These are phyloP conservation scores for Gambusia holbrooki DNA, from an alignment of 2,113 vertebrate species.

Conservation along the genomic window DNA sequence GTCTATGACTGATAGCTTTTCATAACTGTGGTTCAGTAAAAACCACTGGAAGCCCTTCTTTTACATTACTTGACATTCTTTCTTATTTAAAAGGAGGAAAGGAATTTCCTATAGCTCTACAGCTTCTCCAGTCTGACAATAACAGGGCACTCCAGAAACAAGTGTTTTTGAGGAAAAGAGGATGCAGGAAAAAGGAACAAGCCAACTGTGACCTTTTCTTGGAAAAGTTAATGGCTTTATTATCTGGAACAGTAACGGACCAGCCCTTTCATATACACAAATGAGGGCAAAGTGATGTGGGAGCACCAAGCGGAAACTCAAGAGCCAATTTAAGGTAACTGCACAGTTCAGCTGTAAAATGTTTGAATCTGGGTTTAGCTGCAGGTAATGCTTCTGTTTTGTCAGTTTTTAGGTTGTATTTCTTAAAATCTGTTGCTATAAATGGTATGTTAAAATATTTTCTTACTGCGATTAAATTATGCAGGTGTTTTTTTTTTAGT, in stretches of 20 bases:
- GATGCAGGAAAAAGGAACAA: conserved; percentile 20
- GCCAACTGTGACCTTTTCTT: conserved; percentile 44
- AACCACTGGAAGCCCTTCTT: background rate
- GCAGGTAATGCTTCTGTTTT: background rate
- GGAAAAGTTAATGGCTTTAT: conserved; percentile 58
- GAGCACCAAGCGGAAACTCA: conserved; percentile 26
- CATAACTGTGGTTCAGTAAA: background rate
- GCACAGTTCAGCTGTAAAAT: conserved; percentile 9
- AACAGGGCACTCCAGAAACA: conserved; percentile 52
- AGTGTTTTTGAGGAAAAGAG: conserved; percentile 49
- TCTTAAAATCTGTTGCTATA: background rate
- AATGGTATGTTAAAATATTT: conserved; percentile 2
- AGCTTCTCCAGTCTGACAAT: conserved; percentile 21
- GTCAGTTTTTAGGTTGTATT: background rate
- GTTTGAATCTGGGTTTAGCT: conserved; percentile 9
- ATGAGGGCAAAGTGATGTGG: conserved; percentile 35
- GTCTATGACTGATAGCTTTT: background rate
- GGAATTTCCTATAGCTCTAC: conserved; percentile 31
- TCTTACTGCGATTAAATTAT: background rate
- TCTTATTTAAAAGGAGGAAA: conserved; percentile 41
- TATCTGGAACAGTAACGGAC: conserved; percentile 50
- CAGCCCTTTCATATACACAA: conserved; percentile 39
- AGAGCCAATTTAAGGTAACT: conserved; percentile 48
- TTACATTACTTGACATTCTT: conserved; percentile 14
- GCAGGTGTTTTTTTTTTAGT: background rate